Conservation (phyloP, 1,140 invertebrate species). For the Psilanteris sp. region DNA sequence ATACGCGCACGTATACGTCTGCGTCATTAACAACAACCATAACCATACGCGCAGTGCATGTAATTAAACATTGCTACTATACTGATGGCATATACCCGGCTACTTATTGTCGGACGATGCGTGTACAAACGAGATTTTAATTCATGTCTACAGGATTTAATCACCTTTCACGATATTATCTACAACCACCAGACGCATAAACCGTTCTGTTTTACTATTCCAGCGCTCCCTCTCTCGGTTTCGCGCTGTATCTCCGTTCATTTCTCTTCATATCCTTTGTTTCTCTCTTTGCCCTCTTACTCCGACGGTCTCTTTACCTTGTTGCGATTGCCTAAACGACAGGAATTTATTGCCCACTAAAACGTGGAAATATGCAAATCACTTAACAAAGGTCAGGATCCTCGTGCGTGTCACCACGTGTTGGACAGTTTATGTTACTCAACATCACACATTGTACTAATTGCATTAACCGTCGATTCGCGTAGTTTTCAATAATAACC, state of each 20-base stretch:
- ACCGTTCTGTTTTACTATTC: slow-evolving; percentile 70
- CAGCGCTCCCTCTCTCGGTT: slow-evolving; percentile 52
- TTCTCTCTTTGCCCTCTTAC: slow-evolving; percentile 64
- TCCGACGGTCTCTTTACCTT: slow-evolving; percentile 60
- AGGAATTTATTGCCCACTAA: slow-evolving; percentile 76
- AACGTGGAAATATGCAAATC: slow-evolving; percentile 76
- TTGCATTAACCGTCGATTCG: slow-evolving; percentile 31
- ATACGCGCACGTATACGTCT: too few relatives aligned
- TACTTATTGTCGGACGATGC: slow-evolving; percentile 56
- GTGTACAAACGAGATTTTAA: slow-evolving; percentile 66
- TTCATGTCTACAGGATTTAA: slow-evolving; percentile 67
- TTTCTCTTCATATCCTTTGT: slow-evolving; percentile 59
- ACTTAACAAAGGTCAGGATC: slow-evolving; percentile 77
- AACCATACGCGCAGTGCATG: neutral
- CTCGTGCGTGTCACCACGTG: slow-evolving; percentile 65
- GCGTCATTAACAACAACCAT: neutral
- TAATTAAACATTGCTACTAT: slow-evolving; percentile 47
- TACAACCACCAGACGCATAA: slow-evolving; percentile 69
- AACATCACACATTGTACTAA: slow-evolving; percentile 41
- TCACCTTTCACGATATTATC: slow-evolving; percentile 68
- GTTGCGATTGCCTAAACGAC: slow-evolving; percentile 74
- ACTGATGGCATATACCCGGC: slow-evolving; percentile 26
- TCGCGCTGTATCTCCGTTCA: slow-evolving; percentile 41
- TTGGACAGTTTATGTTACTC: slow-evolving; percentile 48
- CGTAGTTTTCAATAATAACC: slow-evolving; percentile 12